Percentiles rank a stretch among this genome's conserved stretches.
phyloP scores from a whole-genome alignment of 2,797 vertebrate genomes.

The Catostomus latipinnis region DNA sequence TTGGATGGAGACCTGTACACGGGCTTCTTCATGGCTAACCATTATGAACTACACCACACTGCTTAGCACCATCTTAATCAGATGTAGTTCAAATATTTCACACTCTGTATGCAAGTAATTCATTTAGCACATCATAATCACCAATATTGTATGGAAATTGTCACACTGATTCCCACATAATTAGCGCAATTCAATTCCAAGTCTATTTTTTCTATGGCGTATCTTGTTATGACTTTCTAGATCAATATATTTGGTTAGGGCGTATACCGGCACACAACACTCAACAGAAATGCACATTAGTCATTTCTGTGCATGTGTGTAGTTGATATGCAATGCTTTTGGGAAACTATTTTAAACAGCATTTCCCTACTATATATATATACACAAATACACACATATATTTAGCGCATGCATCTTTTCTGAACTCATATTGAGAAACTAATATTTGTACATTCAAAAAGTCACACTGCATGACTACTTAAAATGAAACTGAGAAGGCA shows the following conservation, averaged over 20 bases:
- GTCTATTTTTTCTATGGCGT: neutral
- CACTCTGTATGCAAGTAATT: conserved; percentile 20
- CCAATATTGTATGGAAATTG: conserved; percentile 26
- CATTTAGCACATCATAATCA: conserved; percentile 38
- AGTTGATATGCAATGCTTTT: no score
- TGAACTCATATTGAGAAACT: no score
- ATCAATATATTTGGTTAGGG: neutral
- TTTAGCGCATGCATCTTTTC: no score
- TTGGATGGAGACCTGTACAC: neutral
- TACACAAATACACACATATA: no score
- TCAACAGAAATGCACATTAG: neutral
- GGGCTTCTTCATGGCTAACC: neutral
- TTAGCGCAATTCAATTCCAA: conserved; percentile 3
- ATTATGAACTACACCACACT: neutral
- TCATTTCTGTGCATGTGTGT: neutral
- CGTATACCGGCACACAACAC: neutral
- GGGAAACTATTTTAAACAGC: no score
- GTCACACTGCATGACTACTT: no score
- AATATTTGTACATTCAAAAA: no score
- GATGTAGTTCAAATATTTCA: conserved; percentile 14
- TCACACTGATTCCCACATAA: neutral
- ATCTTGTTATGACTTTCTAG: neutral
- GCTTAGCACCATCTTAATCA: conserved; percentile 3
- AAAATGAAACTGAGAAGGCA: no score
- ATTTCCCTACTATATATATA: no score